Evolutionary conservation across 2,797 vertebrate species (phyloP).

Genomic region (Astyanax mexicanus): DNA sequence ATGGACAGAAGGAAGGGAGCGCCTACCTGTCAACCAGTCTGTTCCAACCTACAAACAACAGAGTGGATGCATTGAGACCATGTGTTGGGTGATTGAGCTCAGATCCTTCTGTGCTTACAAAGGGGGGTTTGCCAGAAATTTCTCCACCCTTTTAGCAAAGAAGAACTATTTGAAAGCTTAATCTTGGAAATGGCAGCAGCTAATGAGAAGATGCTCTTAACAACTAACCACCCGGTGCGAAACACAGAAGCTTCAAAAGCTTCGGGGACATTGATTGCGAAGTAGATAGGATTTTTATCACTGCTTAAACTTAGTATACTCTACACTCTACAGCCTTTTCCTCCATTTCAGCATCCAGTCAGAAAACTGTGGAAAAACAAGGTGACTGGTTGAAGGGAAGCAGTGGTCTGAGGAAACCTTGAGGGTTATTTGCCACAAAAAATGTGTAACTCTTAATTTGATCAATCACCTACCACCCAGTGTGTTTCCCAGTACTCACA

Average conservation of each 20-base stretch:
- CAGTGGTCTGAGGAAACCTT: not conserved
- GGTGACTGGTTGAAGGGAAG: slow-evolving; percentile 38
- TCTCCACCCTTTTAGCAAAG: not conserved
- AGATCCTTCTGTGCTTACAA: slow-evolving; percentile 54
- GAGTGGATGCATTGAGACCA: slow-evolving; percentile 45
- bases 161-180: not conserved
- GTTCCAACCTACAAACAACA: not conserved
- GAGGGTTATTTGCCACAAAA: slow-evolving; percentile 5
- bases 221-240: not conserved
- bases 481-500: slow-evolving; percentile 25
- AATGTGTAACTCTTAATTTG: slow-evolving; percentile 1
- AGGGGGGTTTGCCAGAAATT: not conserved
- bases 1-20: slow-evolving; percentile 50
- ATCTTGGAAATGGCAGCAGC: not conserved
- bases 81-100: slow-evolving; percentile 64
- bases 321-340: not conserved
- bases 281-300: slow-evolving; percentile 14
- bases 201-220: not conserved
- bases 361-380: not conserved
- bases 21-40: slow-evolving; percentile 3
- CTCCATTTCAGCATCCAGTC: not conserved
- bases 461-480: slow-evolving; percentile 12
- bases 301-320: not conserved
- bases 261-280: slow-evolving; percentile 12
- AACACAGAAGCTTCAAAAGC: not conserved